A percentile compares a stretch with the other conserved stretches of the same genome.
phyloP scores from a whole-genome alignment of 2,888 invertebrate genomes.

The Chrysolina americana region DNA sequence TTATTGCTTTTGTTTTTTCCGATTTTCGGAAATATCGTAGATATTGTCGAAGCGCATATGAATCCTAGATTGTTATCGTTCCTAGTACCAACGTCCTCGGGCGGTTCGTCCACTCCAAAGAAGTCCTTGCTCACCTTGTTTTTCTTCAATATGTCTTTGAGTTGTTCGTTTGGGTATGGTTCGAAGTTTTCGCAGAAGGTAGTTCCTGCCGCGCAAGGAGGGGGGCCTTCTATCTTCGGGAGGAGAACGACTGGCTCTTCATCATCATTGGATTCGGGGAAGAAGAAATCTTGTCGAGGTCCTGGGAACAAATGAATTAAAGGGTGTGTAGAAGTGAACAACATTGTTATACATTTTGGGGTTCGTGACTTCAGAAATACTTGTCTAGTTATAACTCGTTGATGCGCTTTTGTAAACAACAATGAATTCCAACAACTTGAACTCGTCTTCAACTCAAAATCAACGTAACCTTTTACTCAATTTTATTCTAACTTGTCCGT shows the following conservation, averaged over 20 bases:
- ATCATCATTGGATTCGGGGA: constrained; percentile 6
- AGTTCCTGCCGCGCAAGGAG: constrained; percentile 11
- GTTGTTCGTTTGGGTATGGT: constrained; percentile 12
- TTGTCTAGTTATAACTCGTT: too few relatives aligned
- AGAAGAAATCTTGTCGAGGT: neutral
- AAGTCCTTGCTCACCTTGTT: constrained; percentile 19
- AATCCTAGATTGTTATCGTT: constrained; percentile 55
- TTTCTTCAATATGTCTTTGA: constrained; percentile 13
- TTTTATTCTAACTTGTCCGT: too few relatives aligned
- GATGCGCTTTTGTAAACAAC: too few relatives aligned
- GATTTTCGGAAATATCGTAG: constrained; percentile 75
- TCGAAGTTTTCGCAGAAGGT: constrained; percentile 33
- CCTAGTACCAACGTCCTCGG: neutral
- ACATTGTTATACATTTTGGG: too few relatives aligned
- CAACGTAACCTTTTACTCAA: too few relatives aligned
- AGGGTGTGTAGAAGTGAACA: too few relatives aligned
- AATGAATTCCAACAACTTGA: too few relatives aligned
- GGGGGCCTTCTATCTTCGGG: constrained; percentile 1
- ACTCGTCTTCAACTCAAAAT: too few relatives aligned
- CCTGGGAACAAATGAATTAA: neutral
- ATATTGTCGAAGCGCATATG: constrained; percentile 64
- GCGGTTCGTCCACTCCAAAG: constrained; percentile 27
- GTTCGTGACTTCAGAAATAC: too few relatives aligned
- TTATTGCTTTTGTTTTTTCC: constrained; percentile 75
- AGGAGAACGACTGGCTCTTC: neutral